Evolutionary conservation across 2,113 vertebrate species (phyloP).

Genomic region (Zonotrichia leucophrys): DNA sequence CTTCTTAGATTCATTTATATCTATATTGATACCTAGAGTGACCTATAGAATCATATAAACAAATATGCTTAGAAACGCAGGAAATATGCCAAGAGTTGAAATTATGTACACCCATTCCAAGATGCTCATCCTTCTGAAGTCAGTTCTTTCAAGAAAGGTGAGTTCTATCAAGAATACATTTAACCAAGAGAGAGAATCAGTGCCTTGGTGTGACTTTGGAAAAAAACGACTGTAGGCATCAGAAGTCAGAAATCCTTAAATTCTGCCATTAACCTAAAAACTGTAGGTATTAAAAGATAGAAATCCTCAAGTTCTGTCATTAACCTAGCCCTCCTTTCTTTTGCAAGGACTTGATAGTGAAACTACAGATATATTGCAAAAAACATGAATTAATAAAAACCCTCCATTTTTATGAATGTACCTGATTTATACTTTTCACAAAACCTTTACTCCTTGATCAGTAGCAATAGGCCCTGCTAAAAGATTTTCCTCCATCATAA

Average conservation of each 20-base stretch:
- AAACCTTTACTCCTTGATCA: background rate
- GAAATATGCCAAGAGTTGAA: background rate
- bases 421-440: background rate
- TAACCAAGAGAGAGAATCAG: background rate
- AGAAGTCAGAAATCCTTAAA: too few species aligned
- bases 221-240: background rate
- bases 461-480: background rate
- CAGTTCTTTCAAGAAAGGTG: background rate
- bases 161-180: background rate
- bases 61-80: background rate
- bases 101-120: background rate
- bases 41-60: background rate
- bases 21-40: background rate
- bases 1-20: background rate
- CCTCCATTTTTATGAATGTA: background rate
- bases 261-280: too few species aligned
- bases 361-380: background rate
- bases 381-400: background rate
- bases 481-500: background rate
- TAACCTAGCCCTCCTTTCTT: background rate
- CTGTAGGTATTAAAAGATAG: background rate
- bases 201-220: background rate
- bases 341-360: background rate
- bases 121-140: background rate
- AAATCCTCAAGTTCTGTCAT: background rate